These are phyloP conservation scores for Odontomachus brunneus DNA, from an alignment of 1,140 invertebrate species.

Conservation along the genomic window DNA sequence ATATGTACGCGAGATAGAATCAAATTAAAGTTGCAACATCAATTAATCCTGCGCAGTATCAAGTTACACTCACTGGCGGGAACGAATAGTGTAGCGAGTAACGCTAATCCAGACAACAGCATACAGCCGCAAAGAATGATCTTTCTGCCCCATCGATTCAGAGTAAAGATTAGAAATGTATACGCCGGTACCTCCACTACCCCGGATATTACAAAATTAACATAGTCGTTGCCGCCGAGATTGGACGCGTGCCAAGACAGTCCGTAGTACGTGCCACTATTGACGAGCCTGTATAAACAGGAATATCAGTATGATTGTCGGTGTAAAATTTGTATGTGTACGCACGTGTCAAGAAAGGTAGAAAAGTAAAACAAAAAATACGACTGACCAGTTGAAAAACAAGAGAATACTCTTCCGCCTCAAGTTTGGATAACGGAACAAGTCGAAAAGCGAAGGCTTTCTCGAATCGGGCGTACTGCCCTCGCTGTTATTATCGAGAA, in stretches of 20 bases:
- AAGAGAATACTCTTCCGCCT: constrained; percentile 90
- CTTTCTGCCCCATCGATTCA: constrained; percentile 91
- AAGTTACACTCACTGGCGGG: constrained; percentile 85
- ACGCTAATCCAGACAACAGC: constrained; percentile 88
- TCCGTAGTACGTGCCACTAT: constrained; percentile 93
- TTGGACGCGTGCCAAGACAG: constrained; percentile 92
- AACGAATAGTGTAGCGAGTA: constrained; percentile 87
- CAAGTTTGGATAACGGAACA: constrained; percentile 90
- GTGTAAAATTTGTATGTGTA: not conserved
- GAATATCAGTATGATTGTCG: constrained; percentile 5
- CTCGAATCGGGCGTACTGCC: constrained; percentile 83
- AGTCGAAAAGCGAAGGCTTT: constrained; percentile 88
- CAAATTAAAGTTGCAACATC: not conserved
- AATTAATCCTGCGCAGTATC: not conserved
- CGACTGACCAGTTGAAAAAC: constrained; percentile 91
- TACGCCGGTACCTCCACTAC: constrained; percentile 93
- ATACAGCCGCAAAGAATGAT: constrained; percentile 89
- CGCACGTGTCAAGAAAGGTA: not conserved
- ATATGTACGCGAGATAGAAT: not conserved
- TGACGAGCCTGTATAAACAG: constrained; percentile 88
- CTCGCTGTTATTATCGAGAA: constrained; percentile 84
- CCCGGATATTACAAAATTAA: constrained; percentile 92
- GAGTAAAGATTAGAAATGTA: constrained; percentile 88
- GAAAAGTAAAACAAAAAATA: constrained; percentile 22
- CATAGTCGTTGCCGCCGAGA: constrained; percentile 90